Conservation (phyloP, 2,113 vertebrate species). For the Agapornis roseicollis region DNA sequence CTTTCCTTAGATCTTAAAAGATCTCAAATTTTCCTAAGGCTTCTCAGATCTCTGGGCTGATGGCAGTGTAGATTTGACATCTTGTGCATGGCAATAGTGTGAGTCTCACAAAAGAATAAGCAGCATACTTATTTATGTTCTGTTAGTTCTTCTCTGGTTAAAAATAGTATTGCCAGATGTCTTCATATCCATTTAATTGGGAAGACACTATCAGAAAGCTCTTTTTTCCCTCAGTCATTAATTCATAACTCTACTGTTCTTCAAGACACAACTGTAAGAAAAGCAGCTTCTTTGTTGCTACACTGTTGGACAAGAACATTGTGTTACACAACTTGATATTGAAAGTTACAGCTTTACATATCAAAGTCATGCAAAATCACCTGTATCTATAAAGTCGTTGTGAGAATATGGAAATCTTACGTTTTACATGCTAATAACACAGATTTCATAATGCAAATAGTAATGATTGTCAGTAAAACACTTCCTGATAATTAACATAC, state of each 20-base stretch:
- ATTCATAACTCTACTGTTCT: background rate
- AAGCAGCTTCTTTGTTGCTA: background rate
- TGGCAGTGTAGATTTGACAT: background rate
- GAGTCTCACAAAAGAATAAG: background rate
- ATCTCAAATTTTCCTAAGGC: background rate
- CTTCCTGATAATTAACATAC: background rate
- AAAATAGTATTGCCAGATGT: background rate
- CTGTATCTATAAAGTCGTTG: background rate
- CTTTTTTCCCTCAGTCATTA: background rate
- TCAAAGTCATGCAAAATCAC: background rate
- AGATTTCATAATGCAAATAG: background rate
- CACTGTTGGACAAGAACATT: background rate
- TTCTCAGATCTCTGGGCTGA: background rate
- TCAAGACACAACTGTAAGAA: background rate
- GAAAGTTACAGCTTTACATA: background rate
- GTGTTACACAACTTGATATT: background rate
- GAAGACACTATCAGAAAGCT: background rate
- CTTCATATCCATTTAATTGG: background rate
- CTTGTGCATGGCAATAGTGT: background rate
- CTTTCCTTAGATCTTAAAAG: background rate
- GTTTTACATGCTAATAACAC: background rate
- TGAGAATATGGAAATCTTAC: background rate
- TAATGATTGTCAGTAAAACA: constrained; percentile 2
- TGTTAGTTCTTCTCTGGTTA: background rate
- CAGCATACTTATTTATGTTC: background rate